A percentile compares a stretch with the other conserved stretches of the same genome.
Conservation (phyloP, 2,888 invertebrate species). For the Xanthia togata region DNA sequence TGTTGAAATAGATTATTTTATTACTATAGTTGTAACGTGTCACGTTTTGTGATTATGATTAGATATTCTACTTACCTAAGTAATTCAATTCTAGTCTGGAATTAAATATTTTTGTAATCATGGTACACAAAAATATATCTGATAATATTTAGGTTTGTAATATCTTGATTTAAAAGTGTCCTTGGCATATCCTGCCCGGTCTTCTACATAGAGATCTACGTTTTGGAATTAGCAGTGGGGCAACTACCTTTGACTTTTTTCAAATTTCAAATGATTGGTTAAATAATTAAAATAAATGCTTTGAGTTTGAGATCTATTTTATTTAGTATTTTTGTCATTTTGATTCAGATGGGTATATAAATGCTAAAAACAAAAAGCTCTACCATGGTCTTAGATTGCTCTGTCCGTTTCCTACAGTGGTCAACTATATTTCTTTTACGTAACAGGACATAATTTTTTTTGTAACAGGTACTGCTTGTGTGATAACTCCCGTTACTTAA, state of each 20-base stretch:
- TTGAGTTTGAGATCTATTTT: neutral
- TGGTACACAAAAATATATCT: neutral
- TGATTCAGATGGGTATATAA: neutral
- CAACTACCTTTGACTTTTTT: no score
- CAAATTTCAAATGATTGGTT: no score
- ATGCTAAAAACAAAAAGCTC: neutral
- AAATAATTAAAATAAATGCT: no score
- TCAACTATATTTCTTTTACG: neutral
- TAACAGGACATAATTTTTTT: neutral
- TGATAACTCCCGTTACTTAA: neutral
- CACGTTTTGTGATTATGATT: neutral
- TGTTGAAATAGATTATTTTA: conserved; percentile 8
- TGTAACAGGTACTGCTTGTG: neutral
- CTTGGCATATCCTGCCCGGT: no score
- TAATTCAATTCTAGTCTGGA: neutral
- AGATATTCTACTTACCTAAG: neutral
- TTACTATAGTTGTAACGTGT: neutral
- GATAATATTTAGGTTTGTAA: no score
- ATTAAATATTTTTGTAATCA: neutral
- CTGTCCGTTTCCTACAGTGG: neutral
- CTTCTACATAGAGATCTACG: no score
- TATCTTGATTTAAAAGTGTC: no score
- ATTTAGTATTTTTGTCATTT: neutral
- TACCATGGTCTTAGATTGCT: no score
- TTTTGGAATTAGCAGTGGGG: no score